Base-by-base conservation (phyloP, 2,797 vertebrate species). In the Labeo calbasu region DNA sequence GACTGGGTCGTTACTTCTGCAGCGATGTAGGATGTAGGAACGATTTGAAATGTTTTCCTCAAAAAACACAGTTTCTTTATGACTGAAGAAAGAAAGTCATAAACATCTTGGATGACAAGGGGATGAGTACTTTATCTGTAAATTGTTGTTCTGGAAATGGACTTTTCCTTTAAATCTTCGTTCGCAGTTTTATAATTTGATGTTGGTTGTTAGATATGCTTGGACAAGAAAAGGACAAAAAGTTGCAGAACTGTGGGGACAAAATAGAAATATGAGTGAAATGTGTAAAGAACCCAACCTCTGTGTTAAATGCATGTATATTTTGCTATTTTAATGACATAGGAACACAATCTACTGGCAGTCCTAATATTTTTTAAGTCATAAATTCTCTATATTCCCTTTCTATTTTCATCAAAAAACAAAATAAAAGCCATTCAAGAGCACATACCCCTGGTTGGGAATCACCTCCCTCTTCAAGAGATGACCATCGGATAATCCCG, bases 401-500 rank as follows among this genome's bases (percentile, higher is more conserved):
- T 69, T 43, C 43, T n/a, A 7, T 40, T 68, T 19, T 32, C 1
- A 66, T 46, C 0, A 36, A 19, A 66, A 66, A 19, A 6, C 28
- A 32, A 75, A 55, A 57, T 21, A 10, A 50, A 63, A 78, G 5
- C 5, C n/a, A 48, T 80, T 69, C 61, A 79, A 53, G 46, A 36
- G 50, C 70, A 59, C 36, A 78, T 57, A 69, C 6, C 19, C 51
- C 73, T 59, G 50, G 21, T 19, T 50, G 82, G 9, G 66, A 51
- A 46, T 32, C 36, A 48, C 23, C 36, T 70, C 66, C 15, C 12
- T 36, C 23, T 11, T 82, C 69, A 63, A 50, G 55, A 51, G 80
- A 82, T 82, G 55, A 73, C 21, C 40, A 84, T 68, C 73, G 28
- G 63, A 59, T 79, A 79, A 84, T 79, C 76, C 76, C 14, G 1